Evolutionary conservation across 2,888 invertebrate genomes (phyloP), one percentile per base, ranked within the genome.

Genomic region (Melinopterus prodromus): DNA sequence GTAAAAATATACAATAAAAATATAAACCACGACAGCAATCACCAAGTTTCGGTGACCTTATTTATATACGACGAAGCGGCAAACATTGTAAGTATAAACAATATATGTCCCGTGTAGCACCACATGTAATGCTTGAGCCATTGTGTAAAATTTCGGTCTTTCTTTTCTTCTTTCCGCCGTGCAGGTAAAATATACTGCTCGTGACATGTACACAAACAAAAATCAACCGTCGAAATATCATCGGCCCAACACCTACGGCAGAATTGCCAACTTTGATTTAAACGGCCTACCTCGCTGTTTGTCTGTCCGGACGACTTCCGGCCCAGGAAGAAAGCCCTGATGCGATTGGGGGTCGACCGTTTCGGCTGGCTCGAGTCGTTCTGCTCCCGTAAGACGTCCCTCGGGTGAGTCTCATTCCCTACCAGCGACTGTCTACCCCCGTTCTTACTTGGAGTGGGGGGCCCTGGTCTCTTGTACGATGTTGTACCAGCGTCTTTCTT

Each of bases 361-460:
- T 91, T 92, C 16, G 85, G 87, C 16, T 86, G 85, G 79, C 85
- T 85, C 36, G 80, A 83, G 89, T 91, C 80, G 88, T 86, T 85
- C 38, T 80, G 89, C n/a, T 94, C 94, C 80, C 91, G 91, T 38
- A 94, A 87, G 0, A 92, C 91, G 82, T 92, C 91, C 36, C 91
- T 90, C 12, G 70, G 77, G 83, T 92, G 92, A 0, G 91, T 90
- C 80, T 93, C 92, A 88, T 92, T 89, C 1, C 88, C 88, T 88
- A 93, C 94, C 75, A 94, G 91, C 0, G 96, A 96, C 7, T 93
- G 89, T 82, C 95, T 91, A 1, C 89, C 89, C 12, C 95, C 95
- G 87, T 95, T 94, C 89, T 96, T 96, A 89, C 95, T 95, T 0
- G 96, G 96, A 0, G 96, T 96, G 35, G 96, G 96, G 74, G 96